Conservation (phyloP, 2,888 invertebrate species). For the Drosophila ustulata region DNA sequence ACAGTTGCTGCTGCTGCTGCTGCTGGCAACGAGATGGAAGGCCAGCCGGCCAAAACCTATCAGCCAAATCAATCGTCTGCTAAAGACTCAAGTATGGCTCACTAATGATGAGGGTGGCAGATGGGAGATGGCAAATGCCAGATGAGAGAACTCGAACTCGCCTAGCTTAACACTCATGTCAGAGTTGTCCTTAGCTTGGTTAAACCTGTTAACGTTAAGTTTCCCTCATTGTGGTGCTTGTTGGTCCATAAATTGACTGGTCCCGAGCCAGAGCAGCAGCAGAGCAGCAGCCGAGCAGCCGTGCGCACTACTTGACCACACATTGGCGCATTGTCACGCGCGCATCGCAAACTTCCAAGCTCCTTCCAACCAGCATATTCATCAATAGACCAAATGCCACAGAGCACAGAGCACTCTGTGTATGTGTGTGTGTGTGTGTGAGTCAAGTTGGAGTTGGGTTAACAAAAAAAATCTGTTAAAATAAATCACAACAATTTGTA, state of each 20-base stretch:
- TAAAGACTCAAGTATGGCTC: constrained; percentile 40
- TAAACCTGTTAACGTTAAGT: constrained; percentile 78
- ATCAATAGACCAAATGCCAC: constrained; percentile 71
- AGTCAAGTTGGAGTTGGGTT: constrained; percentile 55
- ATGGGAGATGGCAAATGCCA: not conserved
- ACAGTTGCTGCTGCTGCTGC: not conserved
- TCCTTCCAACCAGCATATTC: constrained; percentile 68
- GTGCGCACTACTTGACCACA: constrained; percentile 78
- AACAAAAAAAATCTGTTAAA: constrained; percentile 75
- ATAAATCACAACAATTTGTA: constrained; percentile 80
- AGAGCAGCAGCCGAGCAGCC: constrained; percentile 68
- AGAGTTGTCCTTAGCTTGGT: constrained; percentile 75
- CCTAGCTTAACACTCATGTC: constrained; percentile 59
- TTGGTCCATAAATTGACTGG: constrained; percentile 69
- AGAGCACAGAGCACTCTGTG: constrained; percentile 22
- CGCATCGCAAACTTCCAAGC: constrained; percentile 20
- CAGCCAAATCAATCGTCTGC: constrained; percentile 48
- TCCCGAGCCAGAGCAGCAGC: constrained; percentile 46
- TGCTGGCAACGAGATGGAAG: constrained; percentile 2
- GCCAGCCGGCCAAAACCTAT: constrained; percentile 12
- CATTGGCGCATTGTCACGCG: constrained; percentile 79
- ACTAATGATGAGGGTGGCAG: constrained; percentile 52
- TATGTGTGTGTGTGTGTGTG: constrained; percentile 7
- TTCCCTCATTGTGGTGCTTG: constrained; percentile 58
- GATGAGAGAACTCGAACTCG: not conserved